phyloP scores from a whole-genome alignment of 1,140 invertebrate species.

The Neodiprion virginianus region DNA sequence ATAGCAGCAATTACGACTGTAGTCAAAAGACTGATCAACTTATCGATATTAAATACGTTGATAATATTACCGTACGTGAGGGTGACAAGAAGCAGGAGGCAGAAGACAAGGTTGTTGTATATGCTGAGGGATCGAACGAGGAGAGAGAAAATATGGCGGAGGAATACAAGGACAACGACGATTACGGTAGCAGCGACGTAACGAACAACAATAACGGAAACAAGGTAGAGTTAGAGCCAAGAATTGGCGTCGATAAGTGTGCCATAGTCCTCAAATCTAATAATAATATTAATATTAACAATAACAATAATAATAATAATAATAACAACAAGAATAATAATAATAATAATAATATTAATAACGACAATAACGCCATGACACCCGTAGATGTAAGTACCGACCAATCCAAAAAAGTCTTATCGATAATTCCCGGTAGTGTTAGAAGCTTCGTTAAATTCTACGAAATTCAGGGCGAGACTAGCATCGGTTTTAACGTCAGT shows the following conservation, averaged over 20 bases:
- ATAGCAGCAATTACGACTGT: not conserved
- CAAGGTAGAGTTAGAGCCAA: slow-evolving; percentile 13
- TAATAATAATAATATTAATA: slow-evolving; percentile 25
- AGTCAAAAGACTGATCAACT: slow-evolving; percentile 11
- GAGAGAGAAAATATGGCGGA: not conserved
- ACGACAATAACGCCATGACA: slow-evolving; percentile 56
- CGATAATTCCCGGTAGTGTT: slow-evolving; percentile 57
- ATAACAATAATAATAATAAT: slow-evolving; percentile 25
- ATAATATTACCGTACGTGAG: not conserved
- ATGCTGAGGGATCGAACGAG: not conserved
- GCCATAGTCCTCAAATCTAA: slow-evolving; percentile 53
- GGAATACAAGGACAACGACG: not conserved
- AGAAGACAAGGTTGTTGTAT: not conserved
- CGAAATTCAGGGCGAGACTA: slow-evolving; percentile 46
- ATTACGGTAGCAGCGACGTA: not conserved
- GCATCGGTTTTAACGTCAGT: slow-evolving; percentile 11
- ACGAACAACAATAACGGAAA: slow-evolving; percentile 16
- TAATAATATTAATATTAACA: slow-evolving; percentile 7
- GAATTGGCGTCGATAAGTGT: slow-evolving; percentile 45
- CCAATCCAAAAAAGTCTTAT: slow-evolving; percentile 46
- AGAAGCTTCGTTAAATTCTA: slow-evolving; percentile 55
- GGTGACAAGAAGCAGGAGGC: slow-evolving; percentile 5
- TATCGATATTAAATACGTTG: slow-evolving; percentile 6
- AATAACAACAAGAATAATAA: slow-evolving; percentile 23
- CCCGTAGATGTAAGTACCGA: slow-evolving; percentile 54